Conservation (phyloP, 2,797 vertebrate genomes). For the Loris lydekkerianus region DNA sequence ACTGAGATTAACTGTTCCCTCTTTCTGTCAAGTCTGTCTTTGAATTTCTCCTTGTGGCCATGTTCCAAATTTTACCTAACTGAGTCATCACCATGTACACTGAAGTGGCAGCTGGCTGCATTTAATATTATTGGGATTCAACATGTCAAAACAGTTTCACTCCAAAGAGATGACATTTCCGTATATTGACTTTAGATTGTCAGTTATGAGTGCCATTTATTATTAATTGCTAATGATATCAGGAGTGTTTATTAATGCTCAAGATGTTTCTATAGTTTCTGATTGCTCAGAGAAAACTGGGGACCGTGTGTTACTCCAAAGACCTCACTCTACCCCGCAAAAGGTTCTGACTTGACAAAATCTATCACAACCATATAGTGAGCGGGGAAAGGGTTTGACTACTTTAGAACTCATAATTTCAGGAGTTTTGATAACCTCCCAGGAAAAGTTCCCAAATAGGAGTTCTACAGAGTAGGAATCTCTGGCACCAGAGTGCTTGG, state of each 20-base stretch:
- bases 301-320: accelerated
- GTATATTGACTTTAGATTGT: constrained; percentile 10
- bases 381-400: neutral
- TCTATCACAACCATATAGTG: neutral
- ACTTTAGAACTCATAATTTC: neutral
- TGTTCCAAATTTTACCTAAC: constrained; percentile 20
- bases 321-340: no score
- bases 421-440: neutral
- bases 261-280: neutral
- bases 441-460: neutral
- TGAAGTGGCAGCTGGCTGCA: constrained; percentile 55
- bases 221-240: constrained; percentile 6
- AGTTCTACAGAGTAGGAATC: neutral
- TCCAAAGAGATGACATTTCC: constrained; percentile 56
- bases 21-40: neutral
- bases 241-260: neutral
- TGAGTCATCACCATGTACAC: neutral
- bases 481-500: neutral
- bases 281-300: neutral
- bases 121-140: constrained; percentile 64
- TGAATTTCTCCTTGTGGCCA: neutral
- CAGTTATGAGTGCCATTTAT: constrained; percentile 30
- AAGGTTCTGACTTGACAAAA: neutral
- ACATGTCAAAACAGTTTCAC: neutral
- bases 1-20: neutral